A percentile compares a stretch with the other conserved stretches of the same genome.
These are phyloP conservation scores for Leptinotarsa juncta DNA, from an alignment of 2,888 invertebrate genomes.

Conservation along the genomic window DNA sequence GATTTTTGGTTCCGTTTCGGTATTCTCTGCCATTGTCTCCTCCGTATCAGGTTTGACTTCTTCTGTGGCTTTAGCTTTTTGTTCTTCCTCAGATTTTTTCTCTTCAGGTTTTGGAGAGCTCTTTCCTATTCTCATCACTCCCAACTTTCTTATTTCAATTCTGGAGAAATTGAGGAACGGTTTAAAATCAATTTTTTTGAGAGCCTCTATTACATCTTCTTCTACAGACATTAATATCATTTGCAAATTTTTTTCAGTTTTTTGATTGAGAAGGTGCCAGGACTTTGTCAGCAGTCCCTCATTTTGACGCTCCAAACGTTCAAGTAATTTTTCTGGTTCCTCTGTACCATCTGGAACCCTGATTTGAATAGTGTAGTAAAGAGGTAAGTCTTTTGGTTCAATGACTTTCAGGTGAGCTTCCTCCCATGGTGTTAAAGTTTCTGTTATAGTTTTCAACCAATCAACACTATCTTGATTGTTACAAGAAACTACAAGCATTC, in stretches of 20 bases:
- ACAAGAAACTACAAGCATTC: conserved; percentile 30
- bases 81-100: background rate
- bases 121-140: conserved; percentile 2
- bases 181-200: conserved; percentile 31
- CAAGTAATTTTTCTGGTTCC: conserved; percentile 6
- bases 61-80: background rate
- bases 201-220: conserved; percentile 28
- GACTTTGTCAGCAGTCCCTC: conserved; percentile 27
- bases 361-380: conserved; percentile 25
- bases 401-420: conserved; percentile 26
- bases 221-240: conserved; percentile 31
- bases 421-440: conserved; percentile 34
- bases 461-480: conserved; percentile 38
- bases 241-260: conserved; percentile 28
- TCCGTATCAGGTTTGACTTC: background rate
- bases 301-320: conserved; percentile 23
- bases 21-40: background rate
- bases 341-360: conserved; percentile 1
- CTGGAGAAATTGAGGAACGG: conserved; percentile 34
- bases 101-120: background rate
- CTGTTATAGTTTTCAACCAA: conserved; percentile 30
- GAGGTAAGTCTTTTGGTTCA: conserved; percentile 29
- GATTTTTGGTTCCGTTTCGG: background rate
- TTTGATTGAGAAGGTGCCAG: conserved; percentile 35
- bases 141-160: conserved; percentile 27